Evolutionary conservation across 92 coral and sea anemone species (phyloP).

Genomic region (Isaurus tuberculatus): DNA sequence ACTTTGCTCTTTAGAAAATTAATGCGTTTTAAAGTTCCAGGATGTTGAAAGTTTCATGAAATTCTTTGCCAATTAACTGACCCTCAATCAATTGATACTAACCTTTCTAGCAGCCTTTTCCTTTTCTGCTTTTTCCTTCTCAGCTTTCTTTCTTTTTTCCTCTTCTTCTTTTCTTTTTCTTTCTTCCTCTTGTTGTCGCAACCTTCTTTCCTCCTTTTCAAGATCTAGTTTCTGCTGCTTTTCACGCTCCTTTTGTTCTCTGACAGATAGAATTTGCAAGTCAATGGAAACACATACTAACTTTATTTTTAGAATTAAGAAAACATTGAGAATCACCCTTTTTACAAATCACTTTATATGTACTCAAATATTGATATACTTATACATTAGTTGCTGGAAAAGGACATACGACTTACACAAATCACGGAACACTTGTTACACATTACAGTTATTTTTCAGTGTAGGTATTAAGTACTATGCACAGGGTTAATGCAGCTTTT

Average conservation of each 20-base stretch:
- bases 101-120: conserved; percentile 90
- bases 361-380: too few relatives aligned
- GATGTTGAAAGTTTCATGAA: too few relatives aligned
- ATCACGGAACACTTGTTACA: not conserved
- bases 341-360: too few relatives aligned
- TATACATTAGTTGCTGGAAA: too few relatives aligned
- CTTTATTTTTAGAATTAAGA: not conserved
- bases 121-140: conserved; percentile 91
- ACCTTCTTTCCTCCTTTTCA: conserved; percentile 87
- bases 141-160: conserved; percentile 86
- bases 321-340: not conserved
- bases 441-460: not conserved
- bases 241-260: conserved; percentile 97
- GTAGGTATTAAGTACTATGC: too few relatives aligned
- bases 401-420: not conserved
- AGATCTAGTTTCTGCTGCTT: conserved; percentile 88
- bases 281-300: not conserved
- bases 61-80: not conserved
- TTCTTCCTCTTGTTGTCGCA: conserved; percentile 95
- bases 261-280: not conserved
- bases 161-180: conserved; percentile 91
- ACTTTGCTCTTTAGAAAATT: too few relatives aligned
- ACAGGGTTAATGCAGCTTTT: too few relatives aligned
- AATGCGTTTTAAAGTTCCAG: too few relatives aligned
- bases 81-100: too few relatives aligned